phyloP scores from a whole-genome alignment of 2,113 vertebrate genomes.

The Bungarus multicinctus region DNA sequence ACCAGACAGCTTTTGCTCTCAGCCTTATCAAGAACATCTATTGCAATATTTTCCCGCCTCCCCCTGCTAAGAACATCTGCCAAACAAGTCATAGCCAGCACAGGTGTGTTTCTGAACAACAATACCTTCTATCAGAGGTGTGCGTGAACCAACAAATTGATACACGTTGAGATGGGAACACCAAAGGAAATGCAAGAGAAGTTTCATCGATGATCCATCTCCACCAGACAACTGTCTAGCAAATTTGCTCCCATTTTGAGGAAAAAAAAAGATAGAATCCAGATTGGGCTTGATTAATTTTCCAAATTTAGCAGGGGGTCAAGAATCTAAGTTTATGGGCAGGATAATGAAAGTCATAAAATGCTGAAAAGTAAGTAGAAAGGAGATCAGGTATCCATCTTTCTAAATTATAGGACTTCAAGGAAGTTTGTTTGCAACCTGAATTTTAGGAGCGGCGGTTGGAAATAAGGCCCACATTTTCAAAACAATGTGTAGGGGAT shows the following conservation, averaged over 20 bases:
- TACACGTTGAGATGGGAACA: background rate
- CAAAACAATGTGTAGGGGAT: background rate
- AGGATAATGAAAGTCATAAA: background rate
- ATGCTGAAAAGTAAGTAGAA: background rate
- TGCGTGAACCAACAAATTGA: slow-evolving; percentile 3
- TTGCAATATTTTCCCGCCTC: background rate
- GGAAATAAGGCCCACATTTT: background rate
- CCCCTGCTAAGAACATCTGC: background rate
- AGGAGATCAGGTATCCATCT: background rate
- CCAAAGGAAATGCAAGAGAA: background rate
- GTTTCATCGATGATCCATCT: background rate
- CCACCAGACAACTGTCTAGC: background rate
- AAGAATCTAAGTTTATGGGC: background rate
- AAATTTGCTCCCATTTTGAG: background rate
- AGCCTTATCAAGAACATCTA: background rate
- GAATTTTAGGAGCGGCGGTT: background rate
- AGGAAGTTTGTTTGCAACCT: background rate
- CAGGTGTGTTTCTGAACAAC: background rate
- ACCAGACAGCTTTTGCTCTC: background rate
- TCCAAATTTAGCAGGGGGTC: background rate
- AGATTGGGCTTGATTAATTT: background rate
- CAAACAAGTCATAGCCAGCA: background rate
- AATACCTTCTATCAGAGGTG: background rate
- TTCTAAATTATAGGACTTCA: background rate
- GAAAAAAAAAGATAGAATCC: background rate